phyloP scores from a whole-genome alignment of 2,888 invertebrate species.

The Biston stratarius region DNA sequence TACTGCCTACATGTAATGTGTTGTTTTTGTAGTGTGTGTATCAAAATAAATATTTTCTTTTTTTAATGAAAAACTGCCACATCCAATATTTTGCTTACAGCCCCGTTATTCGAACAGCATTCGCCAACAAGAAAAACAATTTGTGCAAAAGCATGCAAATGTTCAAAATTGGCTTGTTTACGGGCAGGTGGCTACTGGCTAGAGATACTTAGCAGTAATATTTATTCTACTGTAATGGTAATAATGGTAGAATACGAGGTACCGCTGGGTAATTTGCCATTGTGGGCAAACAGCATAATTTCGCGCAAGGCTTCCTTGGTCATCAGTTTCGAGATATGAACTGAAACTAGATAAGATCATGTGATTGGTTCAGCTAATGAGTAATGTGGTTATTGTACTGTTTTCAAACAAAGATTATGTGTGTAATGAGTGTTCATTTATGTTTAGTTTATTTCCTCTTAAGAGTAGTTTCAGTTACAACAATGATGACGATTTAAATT shows the following conservation, averaged over 20 bases:
- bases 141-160: constrained; percentile 66
- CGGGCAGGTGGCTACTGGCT: constrained; percentile 70
- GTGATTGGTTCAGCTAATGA: constrained; percentile 5
- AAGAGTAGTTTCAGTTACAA: no score
- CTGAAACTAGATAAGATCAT: constrained; percentile 7
- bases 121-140: constrained; percentile 70
- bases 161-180: constrained; percentile 72
- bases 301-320: constrained; percentile 64
- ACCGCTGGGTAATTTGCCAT: constrained; percentile 58
- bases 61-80: constrained; percentile 34
- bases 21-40: no score
- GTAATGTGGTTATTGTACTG: neutral
- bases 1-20: no score
- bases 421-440: no score
- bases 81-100: constrained; percentile 36
- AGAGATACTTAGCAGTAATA: constrained; percentile 39
- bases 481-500: no score
- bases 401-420: neutral
- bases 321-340: constrained; percentile 42
- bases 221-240: constrained; percentile 11
- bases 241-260: constrained; percentile 16
- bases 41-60: no score
- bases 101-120: constrained; percentile 45
- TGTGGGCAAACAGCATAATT: constrained; percentile 72
- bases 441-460: no score